A percentile compares a stretch with the other conserved stretches of the same genome.
phyloP scores from a whole-genome alignment of 1,140 invertebrate genomes.

The Dysdera silvatica region DNA sequence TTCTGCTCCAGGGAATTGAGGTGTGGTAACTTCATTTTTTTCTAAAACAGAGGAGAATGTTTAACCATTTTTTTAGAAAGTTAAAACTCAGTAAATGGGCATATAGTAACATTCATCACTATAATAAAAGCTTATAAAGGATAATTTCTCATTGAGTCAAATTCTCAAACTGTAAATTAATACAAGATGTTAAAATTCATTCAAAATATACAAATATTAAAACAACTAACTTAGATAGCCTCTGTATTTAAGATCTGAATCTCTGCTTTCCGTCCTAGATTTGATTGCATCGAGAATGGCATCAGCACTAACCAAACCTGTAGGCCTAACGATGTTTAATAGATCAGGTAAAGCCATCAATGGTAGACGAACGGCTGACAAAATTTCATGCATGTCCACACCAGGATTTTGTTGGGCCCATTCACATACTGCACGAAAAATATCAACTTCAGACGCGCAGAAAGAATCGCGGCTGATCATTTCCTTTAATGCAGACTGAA shows the following conservation, averaged over 20 bases:
- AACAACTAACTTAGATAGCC: constrained; percentile 45
- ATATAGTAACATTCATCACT: too few species aligned
- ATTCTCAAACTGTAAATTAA: not conserved
- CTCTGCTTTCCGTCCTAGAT: constrained; percentile 63
- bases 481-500: constrained; percentile 50
- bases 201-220: constrained; percentile 6
- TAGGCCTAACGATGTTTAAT: constrained; percentile 74
- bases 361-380: constrained; percentile 63
- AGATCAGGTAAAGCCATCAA: constrained; percentile 81
- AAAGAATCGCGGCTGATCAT: constrained; percentile 89
- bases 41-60: too few species aligned
- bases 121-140: too few species aligned
- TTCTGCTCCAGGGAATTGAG: too few species aligned
- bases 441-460: constrained; percentile 89
- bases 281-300: constrained; percentile 89
- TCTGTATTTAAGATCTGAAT: constrained; percentile 68
- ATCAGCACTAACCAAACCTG: constrained; percentile 75
- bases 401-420: constrained; percentile 75
- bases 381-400: constrained; percentile 47
- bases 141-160: not conserved
- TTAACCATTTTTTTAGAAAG: too few species aligned
- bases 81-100: too few species aligned
- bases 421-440: constrained; percentile 75
- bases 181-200: not conserved
- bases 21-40: too few species aligned